Evolutionary conservation across 2,888 invertebrate genomes (phyloP), one percentile per base, ranked within the genome.

Genomic region (Nemapogon koenigi): DNA sequence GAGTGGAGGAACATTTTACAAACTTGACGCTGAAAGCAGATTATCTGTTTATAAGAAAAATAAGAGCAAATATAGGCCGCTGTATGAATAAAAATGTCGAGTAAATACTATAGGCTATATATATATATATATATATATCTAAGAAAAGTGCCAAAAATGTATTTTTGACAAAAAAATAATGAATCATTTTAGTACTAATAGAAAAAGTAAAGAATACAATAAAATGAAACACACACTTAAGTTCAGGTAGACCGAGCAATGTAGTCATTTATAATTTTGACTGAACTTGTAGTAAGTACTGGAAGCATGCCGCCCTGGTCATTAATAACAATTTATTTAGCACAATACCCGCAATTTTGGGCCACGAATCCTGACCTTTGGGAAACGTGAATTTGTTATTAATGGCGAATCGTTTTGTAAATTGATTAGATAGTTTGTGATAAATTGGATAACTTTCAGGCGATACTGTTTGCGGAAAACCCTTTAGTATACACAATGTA

Each of bases 311-410:
- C 64, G 68, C 64, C 70, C 57, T 55, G 62, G 67, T 73, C 70
- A 75, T 76, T 76, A 76, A 76, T 76, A 73, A 78, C 70, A 72
- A 76, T 78, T 73, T 75, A 75, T 75, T 75, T 67, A 64, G 60
- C 65, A 72, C 72, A 75, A 72, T 69, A 55, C 66, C 41, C 67
- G 64, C 65, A 66, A 69, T 68, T 66, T 70, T 51, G 62, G 61
- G 53, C 59, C 59, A 60, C 63, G 58, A 63, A 62, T 62, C 55
- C 55, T 57, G 66, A 65, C 70, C 69, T 69, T 63, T 59, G 62
- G 68, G 66, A 62, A 70, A 69, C 64, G 64, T 62, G 65, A 64
- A 72, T 75, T 72, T 62, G 62, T 62, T 70, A 69, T 68, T 70
- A 67, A 72, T 70, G 59, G 57, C 53, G 56, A 53, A 64, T 62